Percentiles rank a stretch among this genome's conserved stretches.
phyloP scores from a whole-genome alignment of 2,113 vertebrate genomes.

The Lamprotornis superbus region DNA sequence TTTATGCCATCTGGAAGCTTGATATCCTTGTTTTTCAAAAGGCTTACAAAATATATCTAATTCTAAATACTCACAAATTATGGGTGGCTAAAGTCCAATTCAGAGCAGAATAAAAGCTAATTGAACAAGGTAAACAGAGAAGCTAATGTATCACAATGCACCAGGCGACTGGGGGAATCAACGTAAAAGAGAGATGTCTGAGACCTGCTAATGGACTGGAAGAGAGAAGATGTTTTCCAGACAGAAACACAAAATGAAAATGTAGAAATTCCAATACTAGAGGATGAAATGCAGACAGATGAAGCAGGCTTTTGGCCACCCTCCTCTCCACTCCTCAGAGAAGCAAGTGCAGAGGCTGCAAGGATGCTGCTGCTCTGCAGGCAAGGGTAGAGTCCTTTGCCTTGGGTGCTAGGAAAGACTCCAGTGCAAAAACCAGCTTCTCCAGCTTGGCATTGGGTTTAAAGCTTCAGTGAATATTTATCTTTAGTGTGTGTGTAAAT shows the following conservation, averaged over 20 bases:
- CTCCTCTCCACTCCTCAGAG: background rate
- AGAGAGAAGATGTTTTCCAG: background rate
- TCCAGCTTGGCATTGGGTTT: background rate
- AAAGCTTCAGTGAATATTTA: background rate
- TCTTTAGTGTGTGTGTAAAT: background rate
- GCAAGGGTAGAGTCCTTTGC: background rate
- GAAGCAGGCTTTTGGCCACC: background rate
- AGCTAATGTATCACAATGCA: background rate
- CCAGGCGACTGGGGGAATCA: background rate
- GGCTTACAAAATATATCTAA: conserved; percentile 36
- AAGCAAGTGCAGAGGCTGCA: background rate
- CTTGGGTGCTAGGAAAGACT: background rate
- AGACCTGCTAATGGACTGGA: background rate
- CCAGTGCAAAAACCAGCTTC: background rate
- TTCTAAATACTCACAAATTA: conserved; percentile 32
- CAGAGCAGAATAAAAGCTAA: background rate
- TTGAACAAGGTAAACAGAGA: background rate
- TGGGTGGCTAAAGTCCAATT: background rate
- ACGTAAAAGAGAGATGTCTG: background rate
- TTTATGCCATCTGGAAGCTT: conserved; percentile 58
- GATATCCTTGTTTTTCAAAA: conserved; percentile 54
- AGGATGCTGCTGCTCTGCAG: background rate
- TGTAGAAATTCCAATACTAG: background rate
- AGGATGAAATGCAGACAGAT: background rate
- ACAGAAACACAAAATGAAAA: background rate